phyloP scores from a whole-genome alignment of 2,888 invertebrate species.

The Euphydryas editha region DNA sequence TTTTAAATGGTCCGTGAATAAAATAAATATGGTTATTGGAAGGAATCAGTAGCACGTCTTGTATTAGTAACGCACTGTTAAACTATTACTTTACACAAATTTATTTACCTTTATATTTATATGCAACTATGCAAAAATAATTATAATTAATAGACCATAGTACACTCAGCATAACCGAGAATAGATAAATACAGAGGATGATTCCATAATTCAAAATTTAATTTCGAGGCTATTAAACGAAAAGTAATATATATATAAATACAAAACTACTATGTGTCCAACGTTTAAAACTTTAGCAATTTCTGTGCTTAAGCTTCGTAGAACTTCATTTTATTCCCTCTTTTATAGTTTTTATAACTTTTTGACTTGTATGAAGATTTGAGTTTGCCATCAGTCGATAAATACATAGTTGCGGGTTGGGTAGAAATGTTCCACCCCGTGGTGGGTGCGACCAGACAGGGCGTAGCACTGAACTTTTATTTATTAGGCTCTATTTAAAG shows the following conservation, averaged over 20 bases:
- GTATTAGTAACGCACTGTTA: too few relatives aligned
- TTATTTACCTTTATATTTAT: too few relatives aligned
- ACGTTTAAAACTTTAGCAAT: neutral
- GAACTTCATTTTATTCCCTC: neutral
- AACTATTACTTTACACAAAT: too few relatives aligned
- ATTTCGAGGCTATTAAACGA: neutral
- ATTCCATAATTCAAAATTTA: too few relatives aligned
- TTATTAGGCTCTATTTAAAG: conserved; percentile 36
- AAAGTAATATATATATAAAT: neutral
- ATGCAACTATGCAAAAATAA: too few relatives aligned
- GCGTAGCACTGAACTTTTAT: conserved; percentile 40
- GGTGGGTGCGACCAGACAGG: conserved; percentile 45
- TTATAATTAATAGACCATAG: too few relatives aligned
- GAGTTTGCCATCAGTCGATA: conserved; percentile 24
- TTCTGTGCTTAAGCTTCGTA: neutral
- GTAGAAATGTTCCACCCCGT: conserved; percentile 23
- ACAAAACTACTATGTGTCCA: neutral
- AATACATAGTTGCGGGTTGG: conserved; percentile 31
- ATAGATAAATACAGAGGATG: too few relatives aligned
- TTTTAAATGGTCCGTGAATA: too few relatives aligned
- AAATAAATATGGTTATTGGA: too few relatives aligned
- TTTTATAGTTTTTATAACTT: neutral
- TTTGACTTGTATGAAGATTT: conserved; percentile 6
- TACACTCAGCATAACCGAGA: too few relatives aligned
- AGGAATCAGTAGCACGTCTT: too few relatives aligned